phyloP scores from a whole-genome alignment of 2,888 invertebrate species.

The Sphecodes monilicornis region DNA sequence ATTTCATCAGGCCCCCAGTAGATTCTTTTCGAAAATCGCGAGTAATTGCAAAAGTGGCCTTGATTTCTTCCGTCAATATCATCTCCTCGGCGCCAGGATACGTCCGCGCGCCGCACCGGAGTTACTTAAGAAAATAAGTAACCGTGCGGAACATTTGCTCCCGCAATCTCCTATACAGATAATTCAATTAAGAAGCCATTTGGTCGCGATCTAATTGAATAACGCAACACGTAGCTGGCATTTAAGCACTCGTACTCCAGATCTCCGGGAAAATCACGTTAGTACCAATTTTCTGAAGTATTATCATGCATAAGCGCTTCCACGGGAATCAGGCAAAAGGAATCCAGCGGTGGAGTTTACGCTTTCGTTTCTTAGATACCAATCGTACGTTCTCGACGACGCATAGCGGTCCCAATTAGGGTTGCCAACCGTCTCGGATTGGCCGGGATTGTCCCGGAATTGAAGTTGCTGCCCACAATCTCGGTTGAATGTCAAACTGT shows the following conservation, averaged over 20 bases:
- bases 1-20: background rate
- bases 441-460: too few relatives aligned
- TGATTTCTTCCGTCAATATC: background rate
- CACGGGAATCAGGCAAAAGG: background rate
- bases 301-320: background rate
- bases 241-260: background rate
- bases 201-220: slow-evolving; percentile 27
- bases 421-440: too few relatives aligned
- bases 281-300: slow-evolving; percentile 17
- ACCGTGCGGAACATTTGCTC: background rate
- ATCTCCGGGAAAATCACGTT: slow-evolving; percentile 31
- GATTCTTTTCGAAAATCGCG: background rate
- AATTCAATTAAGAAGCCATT: slow-evolving; percentile 32
- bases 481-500: too few relatives aligned
- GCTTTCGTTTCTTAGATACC: too few relatives aligned
- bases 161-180: slow-evolving; percentile 32
- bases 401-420: too few relatives aligned
- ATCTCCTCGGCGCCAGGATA: background rate
- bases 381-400: too few relatives aligned
- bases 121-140: background rate
- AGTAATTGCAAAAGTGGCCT: slow-evolving; percentile 13
- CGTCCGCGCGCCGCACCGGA: background rate
- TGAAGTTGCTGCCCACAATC: too few relatives aligned
- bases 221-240: slow-evolving; percentile 10
- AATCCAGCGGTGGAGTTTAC: background rate